Evolutionary conservation across 2,888 invertebrate species (phyloP).

Genomic region (Rhogogaster chlorosoma): DNA sequence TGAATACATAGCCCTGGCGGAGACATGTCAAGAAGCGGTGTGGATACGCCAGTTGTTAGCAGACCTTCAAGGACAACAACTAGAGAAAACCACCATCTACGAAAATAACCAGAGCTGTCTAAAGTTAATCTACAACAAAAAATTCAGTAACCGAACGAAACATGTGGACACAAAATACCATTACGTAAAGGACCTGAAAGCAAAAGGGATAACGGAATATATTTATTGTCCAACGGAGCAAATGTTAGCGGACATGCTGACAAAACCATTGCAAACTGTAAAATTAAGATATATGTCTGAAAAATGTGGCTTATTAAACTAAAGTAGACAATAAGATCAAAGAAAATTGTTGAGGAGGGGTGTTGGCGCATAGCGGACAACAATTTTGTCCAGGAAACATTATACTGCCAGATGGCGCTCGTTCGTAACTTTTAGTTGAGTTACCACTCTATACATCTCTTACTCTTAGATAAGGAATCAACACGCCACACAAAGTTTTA

Average conservation of each 20-base stretch:
- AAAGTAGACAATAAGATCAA: too few species aligned
- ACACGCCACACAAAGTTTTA: too few species aligned
- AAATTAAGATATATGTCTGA: conserved; percentile 39
- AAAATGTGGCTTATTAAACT: conserved; percentile 26
- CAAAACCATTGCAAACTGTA: conserved; percentile 61
- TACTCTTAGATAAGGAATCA: too few species aligned
- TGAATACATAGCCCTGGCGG: conserved; percentile 60
- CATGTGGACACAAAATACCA: conserved; percentile 58
- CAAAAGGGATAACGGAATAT: conserved; percentile 54
- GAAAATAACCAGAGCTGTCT: conserved; percentile 66
- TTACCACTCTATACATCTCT: too few species aligned
- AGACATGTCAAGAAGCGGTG: conserved; percentile 61
- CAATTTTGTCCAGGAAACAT: too few species aligned
- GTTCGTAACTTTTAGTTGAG: too few species aligned
- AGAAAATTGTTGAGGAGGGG: conserved; percentile 17
- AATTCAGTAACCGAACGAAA: conserved; percentile 61
- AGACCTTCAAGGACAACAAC: conserved; percentile 54
- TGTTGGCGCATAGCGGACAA: too few species aligned
- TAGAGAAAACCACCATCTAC: conserved; percentile 56
- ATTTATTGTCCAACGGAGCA: conserved; percentile 63
- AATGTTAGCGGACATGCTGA: conserved; percentile 64
- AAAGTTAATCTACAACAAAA: conserved; percentile 58
- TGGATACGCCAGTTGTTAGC: conserved; percentile 58
- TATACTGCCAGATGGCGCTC: too few species aligned
- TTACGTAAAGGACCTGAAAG: conserved; percentile 52